Base-by-base conservation (phyloP, 2,888 invertebrate genomes). In the Balanococcus diminutus region DNA sequence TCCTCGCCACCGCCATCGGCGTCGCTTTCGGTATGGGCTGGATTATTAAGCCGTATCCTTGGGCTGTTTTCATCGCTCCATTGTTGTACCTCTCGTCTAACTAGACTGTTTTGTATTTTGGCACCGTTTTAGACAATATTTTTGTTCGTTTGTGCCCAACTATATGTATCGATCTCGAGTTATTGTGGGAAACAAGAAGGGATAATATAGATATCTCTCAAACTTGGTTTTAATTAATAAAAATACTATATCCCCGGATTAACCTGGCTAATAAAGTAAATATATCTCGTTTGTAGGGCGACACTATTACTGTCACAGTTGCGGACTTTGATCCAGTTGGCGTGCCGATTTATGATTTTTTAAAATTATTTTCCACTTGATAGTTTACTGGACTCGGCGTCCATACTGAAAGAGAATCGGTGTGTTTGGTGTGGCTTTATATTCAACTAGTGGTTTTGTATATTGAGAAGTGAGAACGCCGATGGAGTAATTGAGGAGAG, bases 11-110 rank as follows among this genome's bases (percentile, higher is more conserved):
- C 31, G 28, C 31, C 16, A 22, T 6, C 22, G 8, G 22, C 22
- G 6, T 56, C 1, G 9, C 8, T 56, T n/a, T n/a, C n/a, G n/a
- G 22, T 56, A 46, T 22, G 19, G 6, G 22, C 42, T 72, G 31
- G 72, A 72, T 72, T 72, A 72, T 72, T 72, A 72, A 72, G 72
- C 72, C 72, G 72, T 72, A 72, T 72, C 72, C 31, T 72, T 31
- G 31, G 31, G 31, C 72, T 72, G 31, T 31, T 72, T 72, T 72
- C 72, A 72, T 72, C 51, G 14, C 14, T 36, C n/a, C 46, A 22
- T 56, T 22, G 22, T 56, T 56, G 8, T 56, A n/a, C 51, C 51
- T 46, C 46, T 46, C 5, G 39, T 42, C 5, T 8, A 36, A 9
- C 14, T 42, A 5, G 8, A 42, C 42, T 56, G 56, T 56, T 56